Percentiles rank a stretch among this genome's conserved stretches.
These are phyloP conservation scores for Drosophila ezoana DNA, from an alignment of 2,888 invertebrate genomes.

Conservation along the genomic window DNA sequence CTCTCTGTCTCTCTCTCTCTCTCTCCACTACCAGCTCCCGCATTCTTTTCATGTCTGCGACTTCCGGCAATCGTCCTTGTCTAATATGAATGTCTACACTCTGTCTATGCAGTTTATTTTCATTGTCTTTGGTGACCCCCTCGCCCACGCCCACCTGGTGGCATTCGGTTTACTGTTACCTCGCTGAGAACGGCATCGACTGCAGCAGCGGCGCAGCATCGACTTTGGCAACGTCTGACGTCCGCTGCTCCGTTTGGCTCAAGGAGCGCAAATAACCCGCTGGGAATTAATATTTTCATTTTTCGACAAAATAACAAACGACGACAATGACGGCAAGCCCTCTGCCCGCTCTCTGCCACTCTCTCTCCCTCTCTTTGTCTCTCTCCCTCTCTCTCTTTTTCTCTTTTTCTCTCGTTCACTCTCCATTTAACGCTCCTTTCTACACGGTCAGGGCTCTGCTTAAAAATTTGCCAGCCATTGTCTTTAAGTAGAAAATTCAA, in stretches of 20 bases:
- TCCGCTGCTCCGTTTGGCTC: constrained; percentile 8
- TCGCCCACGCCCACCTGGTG: constrained; percentile 3
- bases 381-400: constrained; percentile 1
- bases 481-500: constrained; percentile 77
- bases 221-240: not conserved
- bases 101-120: constrained; percentile 42
- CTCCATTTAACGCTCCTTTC: constrained; percentile 5
- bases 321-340: constrained; percentile 41
- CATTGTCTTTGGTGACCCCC: constrained; percentile 40
- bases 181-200: constrained; percentile 8
- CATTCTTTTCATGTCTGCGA: not conserved
- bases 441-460: constrained; percentile 14
- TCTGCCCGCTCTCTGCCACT: constrained; percentile 1
- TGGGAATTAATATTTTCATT: constrained; percentile 75
- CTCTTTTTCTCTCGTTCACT: constrained; percentile 1
- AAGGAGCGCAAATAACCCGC: constrained; percentile 55
- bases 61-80: constrained; percentile 35
- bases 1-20: not conserved
- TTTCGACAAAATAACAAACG: constrained; percentile 66
- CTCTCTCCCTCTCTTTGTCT: constrained; percentile 4
- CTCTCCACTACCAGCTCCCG: constrained; percentile 8
- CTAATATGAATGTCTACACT: constrained; percentile 33
- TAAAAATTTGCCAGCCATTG: constrained; percentile 64
- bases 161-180: constrained; percentile 33
- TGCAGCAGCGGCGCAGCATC: constrained; percentile 3